These are phyloP conservation scores for Oscheius onirici DNA, from an alignment of 2,888 invertebrate genomes.

Conservation along the genomic window DNA sequence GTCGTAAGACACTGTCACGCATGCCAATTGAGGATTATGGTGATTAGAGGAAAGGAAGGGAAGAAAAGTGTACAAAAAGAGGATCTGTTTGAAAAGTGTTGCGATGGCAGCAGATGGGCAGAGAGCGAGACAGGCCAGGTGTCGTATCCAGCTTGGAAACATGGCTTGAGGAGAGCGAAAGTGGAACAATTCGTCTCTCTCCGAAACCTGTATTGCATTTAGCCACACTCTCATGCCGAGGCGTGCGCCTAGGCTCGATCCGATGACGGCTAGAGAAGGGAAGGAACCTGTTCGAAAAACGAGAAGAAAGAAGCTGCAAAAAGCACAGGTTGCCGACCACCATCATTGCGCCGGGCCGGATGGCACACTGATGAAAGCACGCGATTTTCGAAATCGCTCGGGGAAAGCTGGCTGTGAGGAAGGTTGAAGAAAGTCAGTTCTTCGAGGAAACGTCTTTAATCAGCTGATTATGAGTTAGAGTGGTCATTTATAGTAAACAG, in stretches of 20 bases:
- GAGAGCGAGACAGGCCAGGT: neutral
- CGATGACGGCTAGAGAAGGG: neutral
- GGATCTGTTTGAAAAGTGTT: neutral
- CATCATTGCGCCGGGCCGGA: neutral
- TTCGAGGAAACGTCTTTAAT: neutral
- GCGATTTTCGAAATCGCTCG: neutral
- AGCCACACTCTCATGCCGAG: conserved; percentile 10
- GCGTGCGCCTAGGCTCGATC: conserved; percentile 28
- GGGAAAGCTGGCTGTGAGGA: neutral
- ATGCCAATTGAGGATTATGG: conserved; percentile 22
- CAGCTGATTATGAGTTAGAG: too few species aligned
- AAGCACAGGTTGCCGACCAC: neutral
- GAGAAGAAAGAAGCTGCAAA: conserved; percentile 34
- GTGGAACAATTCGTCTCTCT: conserved; percentile 29
- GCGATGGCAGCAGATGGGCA: neutral
- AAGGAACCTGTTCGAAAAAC: conserved; percentile 29
- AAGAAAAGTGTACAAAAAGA: neutral
- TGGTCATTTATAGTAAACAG: too few species aligned
- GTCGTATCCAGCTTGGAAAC: conserved; percentile 26
- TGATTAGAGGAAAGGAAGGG: neutral
- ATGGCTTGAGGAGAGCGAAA: conserved; percentile 25
- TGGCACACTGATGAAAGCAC: neutral
- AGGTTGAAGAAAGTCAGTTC: neutral
- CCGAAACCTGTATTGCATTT: conserved; percentile 32
- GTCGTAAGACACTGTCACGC: conserved; percentile 19